These are phyloP conservation scores for Apocrypta bakeri DNA, from an alignment of 1,140 invertebrate species.

Conservation along the genomic window DNA sequence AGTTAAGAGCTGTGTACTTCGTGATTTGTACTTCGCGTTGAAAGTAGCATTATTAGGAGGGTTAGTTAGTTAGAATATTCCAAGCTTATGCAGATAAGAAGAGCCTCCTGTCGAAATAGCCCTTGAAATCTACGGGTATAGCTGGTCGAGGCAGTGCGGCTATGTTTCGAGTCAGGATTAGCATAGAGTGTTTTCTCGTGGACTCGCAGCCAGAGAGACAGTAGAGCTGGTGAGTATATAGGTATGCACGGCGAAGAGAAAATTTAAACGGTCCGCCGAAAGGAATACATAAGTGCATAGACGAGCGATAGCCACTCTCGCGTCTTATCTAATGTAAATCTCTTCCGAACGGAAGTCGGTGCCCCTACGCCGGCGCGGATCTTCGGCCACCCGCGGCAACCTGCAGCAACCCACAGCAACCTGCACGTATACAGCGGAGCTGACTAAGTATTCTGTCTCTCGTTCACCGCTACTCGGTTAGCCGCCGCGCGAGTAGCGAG, in stretches of 20 bases:
- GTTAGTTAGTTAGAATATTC: neutral
- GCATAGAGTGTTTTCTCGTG: constrained; percentile 28
- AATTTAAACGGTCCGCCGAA: constrained; percentile 24
- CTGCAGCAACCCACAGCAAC: neutral
- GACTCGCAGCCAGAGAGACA: neutral
- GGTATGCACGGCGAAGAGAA: neutral
- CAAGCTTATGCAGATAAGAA: constrained; percentile 27
- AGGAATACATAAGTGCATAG: neutral
- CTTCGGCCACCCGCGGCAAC: neutral
- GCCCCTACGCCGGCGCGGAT: too few relatives aligned
- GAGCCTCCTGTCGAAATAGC: neutral
- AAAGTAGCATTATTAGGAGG: neutral
- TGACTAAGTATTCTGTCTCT: neutral
- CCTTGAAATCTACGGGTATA: neutral
- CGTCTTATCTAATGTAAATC: constrained; percentile 44
- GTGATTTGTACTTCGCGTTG: neutral
- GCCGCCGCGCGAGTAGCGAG: constrained; percentile 33
- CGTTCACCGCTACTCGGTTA: neutral
- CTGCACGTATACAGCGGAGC: neutral
- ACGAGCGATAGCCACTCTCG: neutral
- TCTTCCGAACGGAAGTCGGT: constrained; percentile 32
- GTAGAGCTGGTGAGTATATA: neutral
- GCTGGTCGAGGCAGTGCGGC: too few relatives aligned
- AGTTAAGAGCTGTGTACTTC: too few relatives aligned
- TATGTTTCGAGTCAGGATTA: too few relatives aligned